A percentile compares a stretch with the other conserved stretches of the same genome.
Conservation (phyloP, 2,113 vertebrate species). For the Cyanoderma ruficeps region DNA sequence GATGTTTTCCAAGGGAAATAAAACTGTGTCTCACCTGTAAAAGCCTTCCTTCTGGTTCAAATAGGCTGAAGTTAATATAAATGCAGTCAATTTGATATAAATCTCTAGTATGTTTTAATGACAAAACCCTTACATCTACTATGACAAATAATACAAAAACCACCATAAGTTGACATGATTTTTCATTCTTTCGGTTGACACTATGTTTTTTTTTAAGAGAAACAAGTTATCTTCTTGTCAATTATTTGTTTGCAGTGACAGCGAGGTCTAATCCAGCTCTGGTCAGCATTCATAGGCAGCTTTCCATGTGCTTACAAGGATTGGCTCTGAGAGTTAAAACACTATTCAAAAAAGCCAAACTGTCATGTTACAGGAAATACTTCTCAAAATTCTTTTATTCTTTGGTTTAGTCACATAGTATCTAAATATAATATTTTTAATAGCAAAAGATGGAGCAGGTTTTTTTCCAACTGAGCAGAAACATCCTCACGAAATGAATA, state of each 20-base stretch:
- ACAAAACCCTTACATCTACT: neutral
- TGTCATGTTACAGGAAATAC: neutral
- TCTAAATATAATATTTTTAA: neutral
- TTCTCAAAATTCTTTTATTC: neutral
- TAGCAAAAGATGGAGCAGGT: neutral
- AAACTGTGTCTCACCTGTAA: slow-evolving; percentile 23
- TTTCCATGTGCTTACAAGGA: neutral
- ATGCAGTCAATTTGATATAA: neutral
- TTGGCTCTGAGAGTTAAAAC: neutral
- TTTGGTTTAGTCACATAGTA: neutral
- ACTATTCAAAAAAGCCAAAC: neutral
- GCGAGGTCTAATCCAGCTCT: neutral
- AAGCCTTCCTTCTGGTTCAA: neutral
- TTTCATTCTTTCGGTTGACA: neutral
- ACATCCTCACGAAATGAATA: neutral
- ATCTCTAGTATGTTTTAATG: neutral
- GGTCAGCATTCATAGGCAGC: neutral
- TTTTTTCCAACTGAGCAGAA: neutral
- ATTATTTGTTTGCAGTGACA: neutral
- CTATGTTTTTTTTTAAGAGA: neutral
- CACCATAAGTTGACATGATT: neutral
- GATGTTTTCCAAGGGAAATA: slow-evolving; percentile 69
- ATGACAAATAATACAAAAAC: neutral
- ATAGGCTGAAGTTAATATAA: neutral
- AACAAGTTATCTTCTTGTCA: neutral